Evolutionary conservation across 2,888 invertebrate genomes (phyloP).

Genomic region (Petrolisthes cinctipes): DNA sequence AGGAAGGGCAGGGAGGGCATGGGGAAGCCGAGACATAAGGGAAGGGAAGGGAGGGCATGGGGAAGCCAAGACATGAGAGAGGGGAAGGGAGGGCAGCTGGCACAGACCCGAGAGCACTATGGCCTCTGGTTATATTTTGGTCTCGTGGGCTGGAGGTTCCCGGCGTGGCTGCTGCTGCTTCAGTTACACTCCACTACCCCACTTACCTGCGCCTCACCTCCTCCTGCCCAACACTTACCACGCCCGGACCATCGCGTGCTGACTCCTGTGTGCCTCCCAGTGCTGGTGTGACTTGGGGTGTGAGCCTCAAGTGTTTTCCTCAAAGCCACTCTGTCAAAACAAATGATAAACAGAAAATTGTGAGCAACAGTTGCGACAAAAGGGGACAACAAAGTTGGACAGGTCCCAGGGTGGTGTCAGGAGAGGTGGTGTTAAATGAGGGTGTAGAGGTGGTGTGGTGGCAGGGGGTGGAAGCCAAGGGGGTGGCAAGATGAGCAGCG

Average conservation of each 20-base stretch:
- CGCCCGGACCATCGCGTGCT: neutral
- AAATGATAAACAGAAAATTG: constrained; percentile 36
- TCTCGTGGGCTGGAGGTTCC: constrained; percentile 35
- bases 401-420: constrained; percentile 51
- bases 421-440: constrained; percentile 49
- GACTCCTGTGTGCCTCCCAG: neutral
- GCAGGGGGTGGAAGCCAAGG: constrained; percentile 35
- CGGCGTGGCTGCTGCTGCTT: constrained; percentile 46
- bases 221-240: neutral
- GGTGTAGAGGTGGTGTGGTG: constrained; percentile 51
- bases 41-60: neutral
- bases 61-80: neutral
- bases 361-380: constrained; percentile 34
- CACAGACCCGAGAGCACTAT: constrained; percentile 31
- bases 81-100: constrained; percentile 22
- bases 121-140: constrained; percentile 44
- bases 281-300: neutral
- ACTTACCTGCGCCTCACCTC: constrained; percentile 54
- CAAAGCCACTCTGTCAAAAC: neutral
- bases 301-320: no score
- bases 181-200: constrained; percentile 56
- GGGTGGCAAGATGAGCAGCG: constrained; percentile 51
- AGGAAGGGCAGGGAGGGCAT: neutral
- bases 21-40: neutral
- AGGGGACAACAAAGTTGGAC: constrained; percentile 44